Evolutionary conservation across 2,113 vertebrate genomes (phyloP).

Genomic region (Sterrhoptilus dennistouni): DNA sequence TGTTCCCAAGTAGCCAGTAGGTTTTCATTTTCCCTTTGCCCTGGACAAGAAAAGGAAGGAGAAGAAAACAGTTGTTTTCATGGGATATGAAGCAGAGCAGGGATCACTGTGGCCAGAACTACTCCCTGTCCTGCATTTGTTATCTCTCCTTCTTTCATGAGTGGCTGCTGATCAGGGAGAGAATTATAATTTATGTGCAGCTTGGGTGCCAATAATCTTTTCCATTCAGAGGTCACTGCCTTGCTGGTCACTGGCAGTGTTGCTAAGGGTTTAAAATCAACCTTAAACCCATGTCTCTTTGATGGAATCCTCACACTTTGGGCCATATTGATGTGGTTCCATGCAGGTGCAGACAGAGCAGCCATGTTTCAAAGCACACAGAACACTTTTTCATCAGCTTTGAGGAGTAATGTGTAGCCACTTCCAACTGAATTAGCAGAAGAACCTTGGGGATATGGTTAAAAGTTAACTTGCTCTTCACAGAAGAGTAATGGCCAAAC

Average conservation of each 20-base stretch:
- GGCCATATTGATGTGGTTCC: background rate
- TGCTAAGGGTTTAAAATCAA: background rate
- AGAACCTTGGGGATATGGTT: accelerated
- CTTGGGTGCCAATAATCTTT: background rate
- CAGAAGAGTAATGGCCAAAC: background rate
- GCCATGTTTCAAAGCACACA: background rate
- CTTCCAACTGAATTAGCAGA: background rate
- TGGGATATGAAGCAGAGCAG: background rate
- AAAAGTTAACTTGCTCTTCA: background rate
- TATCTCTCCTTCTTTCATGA: background rate
- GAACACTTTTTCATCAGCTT: accelerated
- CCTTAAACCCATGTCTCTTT: background rate
- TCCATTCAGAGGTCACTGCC: background rate
- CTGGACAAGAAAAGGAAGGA: constrained; percentile 45
- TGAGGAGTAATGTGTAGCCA: background rate
- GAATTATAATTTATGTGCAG: background rate
- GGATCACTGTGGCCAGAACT: background rate
- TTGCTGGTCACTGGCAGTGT: background rate
- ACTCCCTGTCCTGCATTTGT: background rate
- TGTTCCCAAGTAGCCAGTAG: constrained; percentile 89
- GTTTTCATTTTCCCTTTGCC: constrained; percentile 92
- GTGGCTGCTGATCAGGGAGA: background rate
- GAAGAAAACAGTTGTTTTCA: background rate
- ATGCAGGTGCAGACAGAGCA: background rate
- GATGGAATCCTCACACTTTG: background rate